Base-by-base conservation (phyloP, 2,888 invertebrate genomes). In the Drosophila flavopinicola region DNA sequence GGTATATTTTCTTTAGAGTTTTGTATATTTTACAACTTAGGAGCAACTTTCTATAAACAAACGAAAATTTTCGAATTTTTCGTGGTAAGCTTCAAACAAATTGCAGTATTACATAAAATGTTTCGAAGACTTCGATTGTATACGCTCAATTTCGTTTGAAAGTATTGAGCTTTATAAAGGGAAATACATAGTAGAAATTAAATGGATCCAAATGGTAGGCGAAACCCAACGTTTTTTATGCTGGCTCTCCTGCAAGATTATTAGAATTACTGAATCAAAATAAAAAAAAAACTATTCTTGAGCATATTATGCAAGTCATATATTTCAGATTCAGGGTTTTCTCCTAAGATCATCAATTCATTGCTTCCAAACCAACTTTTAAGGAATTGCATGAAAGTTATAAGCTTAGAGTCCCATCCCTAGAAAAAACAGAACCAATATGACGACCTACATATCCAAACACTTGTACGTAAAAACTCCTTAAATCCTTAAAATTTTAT, bases 1-100 rank as follows among this genome's bases (percentile, higher is more conserved):
- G 82, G 85, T 83, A 83, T 79, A 79, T 83, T 77, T 79, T 80
- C 58, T 57, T 79, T 75, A 63, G 64, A 58, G 41, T 63, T 74
- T 71, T 73, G 47, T 79, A 83, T 77, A 77, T 68, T 83, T 84
- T 83, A 75, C 75, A 79, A 59, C 58, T 54, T 65, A 78, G 57
- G 60, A 73, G 41, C 54, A 52, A 59, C 33, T 66, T 54, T 54
- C 63, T 44, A 47, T 24, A 41, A 38, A 24, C 58, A 23, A 41
- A 32, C 33, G 24, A 47, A 57, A 27, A 54, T 42, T 66, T 70
- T 78, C 38, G 59, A 45, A 41, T 20, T 44, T 61, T 61, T 60
- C 66, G 60, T 57, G 24, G 39, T 52, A 33, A 44, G 49, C 58
- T 60, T 67, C 53, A 49, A 56, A 56, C 49, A 67, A 59, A 66